These are phyloP conservation scores for Haplotaxodon microlepis DNA, from an alignment of 2,113 vertebrate species.

Conservation along the genomic window DNA sequence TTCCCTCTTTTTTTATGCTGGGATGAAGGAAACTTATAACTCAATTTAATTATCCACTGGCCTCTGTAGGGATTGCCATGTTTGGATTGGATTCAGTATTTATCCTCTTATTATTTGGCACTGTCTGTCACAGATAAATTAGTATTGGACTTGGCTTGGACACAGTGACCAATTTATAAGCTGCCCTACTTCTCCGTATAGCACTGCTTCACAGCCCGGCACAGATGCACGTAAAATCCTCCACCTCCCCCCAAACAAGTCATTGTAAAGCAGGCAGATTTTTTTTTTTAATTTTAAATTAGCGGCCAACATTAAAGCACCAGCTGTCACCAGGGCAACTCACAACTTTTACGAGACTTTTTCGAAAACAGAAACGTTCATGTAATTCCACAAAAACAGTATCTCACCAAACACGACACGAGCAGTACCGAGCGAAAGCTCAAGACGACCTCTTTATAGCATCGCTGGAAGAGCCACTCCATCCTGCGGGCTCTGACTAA, in stretches of 20 bases:
- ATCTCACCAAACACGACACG: conserved; percentile 32
- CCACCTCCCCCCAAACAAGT: neutral
- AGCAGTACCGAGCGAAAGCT: conserved; percentile 25
- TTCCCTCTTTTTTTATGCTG: fast-evolving
- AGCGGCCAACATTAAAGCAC: neutral
- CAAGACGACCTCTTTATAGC: conserved; percentile 2
- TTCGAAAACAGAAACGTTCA: neutral
- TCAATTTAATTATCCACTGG: conserved; percentile 33
- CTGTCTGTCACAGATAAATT: conserved; percentile 45
- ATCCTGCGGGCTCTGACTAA: conserved; percentile 11
- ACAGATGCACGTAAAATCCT: neutral
- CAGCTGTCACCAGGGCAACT: neutral
- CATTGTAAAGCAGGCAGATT: neutral
- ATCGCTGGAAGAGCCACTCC: conserved; percentile 39
- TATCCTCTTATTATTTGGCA: conserved; percentile 52
- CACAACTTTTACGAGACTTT: neutral
- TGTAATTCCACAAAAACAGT: neutral
- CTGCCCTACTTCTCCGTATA: conserved; percentile 30
- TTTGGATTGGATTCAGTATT: conserved; percentile 37
- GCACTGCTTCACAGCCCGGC: neutral
- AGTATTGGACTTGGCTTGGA: conserved; percentile 17
- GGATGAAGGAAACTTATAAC: neutral
- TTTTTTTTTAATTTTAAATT: neutral
- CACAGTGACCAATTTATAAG: conserved; percentile 44
- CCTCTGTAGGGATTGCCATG: conserved; percentile 11